Evolutionary conservation across 2,888 invertebrate genomes (phyloP), one percentile per base, ranked within the genome.

Genomic region (Nemotelus pantherinus): DNA sequence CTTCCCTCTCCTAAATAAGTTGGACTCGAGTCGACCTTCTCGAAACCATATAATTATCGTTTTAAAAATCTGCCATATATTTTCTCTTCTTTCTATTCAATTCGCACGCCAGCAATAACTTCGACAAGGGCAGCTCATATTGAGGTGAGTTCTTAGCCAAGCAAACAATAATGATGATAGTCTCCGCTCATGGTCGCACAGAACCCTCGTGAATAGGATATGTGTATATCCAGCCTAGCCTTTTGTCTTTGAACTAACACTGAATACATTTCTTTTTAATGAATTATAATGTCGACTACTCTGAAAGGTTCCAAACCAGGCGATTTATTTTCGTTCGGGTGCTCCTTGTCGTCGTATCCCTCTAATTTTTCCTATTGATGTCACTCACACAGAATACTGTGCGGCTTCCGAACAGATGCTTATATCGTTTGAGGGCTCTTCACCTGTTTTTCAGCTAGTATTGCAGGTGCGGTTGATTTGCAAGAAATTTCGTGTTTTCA

Each of bases 81-180:
- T 25, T 25, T 25, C 25, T 25, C 25, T 25, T 25, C 25, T 25
- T 25, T 25, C 25, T 25, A 25, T 25, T 25, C 25, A 25, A 25
- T 9, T 2, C 5, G n/a, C 5, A 58, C 53, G 53, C 7, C 53
- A 53, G 53, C 53, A 53, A 10, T 10, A 53, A 53, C 6, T 6
- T 53, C 53, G 53, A 53, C 53, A 53, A 53, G 9, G 58, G n/a
- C 58, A 39, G 58, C 39, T 58, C 39, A 58, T 58, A n/a, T 58
- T 58, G 25, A 25, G 25, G 25, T 25, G 25, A 25, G 25, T 25
- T 63, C 47, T 74, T 72, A 72, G 47, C 6, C 72, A 58, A 58
- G 45, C 72, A 74, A 74, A 63, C 74, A 74, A 70, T 70, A 70
- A 70, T 53, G 70, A 70, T 53, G 43, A 70, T 55, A 70, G 10